Base-by-base conservation (phyloP, 2,888 invertebrate species). In the Lycia hirtaria region DNA sequence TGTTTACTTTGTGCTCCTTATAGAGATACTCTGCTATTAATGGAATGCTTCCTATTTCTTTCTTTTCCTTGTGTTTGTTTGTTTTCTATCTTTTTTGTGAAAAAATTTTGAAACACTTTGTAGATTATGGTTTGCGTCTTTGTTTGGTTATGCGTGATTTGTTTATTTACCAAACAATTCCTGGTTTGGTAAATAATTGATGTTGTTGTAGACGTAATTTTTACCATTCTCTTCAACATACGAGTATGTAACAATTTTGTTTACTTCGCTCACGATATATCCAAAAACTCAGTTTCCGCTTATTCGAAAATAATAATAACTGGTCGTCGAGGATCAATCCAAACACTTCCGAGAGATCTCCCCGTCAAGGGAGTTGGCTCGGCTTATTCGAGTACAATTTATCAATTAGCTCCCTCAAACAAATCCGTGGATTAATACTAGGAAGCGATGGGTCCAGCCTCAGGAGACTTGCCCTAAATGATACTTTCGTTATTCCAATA, bases 1-100 rank as follows among this genome's bases (percentile, higher is more conserved):
- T 47, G 35, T 47, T 47, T 47, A 17, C 5, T 47, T 47, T 32
- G 17, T 43, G 43, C 7, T 51, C 15, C 4, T n/a, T 26, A 26
- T 41, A 17, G 10, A 17, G 22, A 9, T 24, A 3, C 4, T n/a
- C 0, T 15, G 41, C 10, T 41, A 41, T 26, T 26, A 15, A 41
- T 26, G 17, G 41, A 41, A 41, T 15, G 20, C 24, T 26, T 41
- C 4, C 10, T 26, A n/a, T 22, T 14, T 3, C 41, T 24, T 26
- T 4, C 9, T 12, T 41, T 26, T 7, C 10, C 2, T 15, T 9
- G 15, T n/a, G n/a, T n/a, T n/a, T n/a, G 10, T 41, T 10, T 5
- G 5, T 41, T 26, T 28, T 5, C 9, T 6, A 6, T 7, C 19
- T 14, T 35, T 19, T 41, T 15, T 26, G n/a, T n/a, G n/a, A n/a